A percentile compares a stretch with the other conserved stretches of the same genome.
phyloP scores from a whole-genome alignment of 2,113 vertebrate species.

The Ailurus styani region DNA sequence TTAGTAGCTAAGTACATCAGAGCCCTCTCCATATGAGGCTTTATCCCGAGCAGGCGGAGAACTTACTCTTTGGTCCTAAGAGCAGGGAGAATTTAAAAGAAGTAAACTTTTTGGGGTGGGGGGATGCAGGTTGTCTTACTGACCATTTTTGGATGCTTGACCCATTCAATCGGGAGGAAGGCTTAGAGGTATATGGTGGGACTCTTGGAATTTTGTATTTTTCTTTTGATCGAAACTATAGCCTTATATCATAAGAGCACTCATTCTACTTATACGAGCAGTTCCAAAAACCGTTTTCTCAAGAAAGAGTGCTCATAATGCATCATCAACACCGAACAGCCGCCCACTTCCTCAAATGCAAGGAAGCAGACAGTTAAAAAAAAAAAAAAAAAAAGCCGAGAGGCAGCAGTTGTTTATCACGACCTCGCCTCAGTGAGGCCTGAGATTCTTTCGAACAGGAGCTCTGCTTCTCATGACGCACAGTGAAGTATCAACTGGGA shows the following conservation, averaged over 20 bases:
- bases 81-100: background rate
- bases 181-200: background rate
- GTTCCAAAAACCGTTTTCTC: background rate
- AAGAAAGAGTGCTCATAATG: background rate
- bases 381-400: conserved; percentile 23
- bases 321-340: background rate
- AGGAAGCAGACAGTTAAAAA: conserved; percentile 59
- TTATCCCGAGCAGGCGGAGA: background rate
- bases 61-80: background rate
- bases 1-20: background rate
- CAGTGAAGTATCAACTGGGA: conserved; percentile 25
- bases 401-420: conserved; percentile 62
- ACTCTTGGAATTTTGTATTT: background rate
- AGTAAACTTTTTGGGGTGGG: background rate
- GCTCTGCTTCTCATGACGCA: conserved; percentile 49
- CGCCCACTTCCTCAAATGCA: conserved; percentile 81
- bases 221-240: background rate
- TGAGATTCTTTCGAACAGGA: conserved; percentile 53
- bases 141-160: background rate
- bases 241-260: background rate
- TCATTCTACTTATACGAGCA: background rate
- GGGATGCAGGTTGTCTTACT: background rate
- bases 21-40: background rate
- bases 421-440: conserved; percentile 47
- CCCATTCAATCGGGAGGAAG: background rate